A percentile compares a stretch with the other conserved stretches of the same genome.
phyloP scores from a whole-genome alignment of 2,113 vertebrate species.

The Aptenodytes patagonicus region DNA sequence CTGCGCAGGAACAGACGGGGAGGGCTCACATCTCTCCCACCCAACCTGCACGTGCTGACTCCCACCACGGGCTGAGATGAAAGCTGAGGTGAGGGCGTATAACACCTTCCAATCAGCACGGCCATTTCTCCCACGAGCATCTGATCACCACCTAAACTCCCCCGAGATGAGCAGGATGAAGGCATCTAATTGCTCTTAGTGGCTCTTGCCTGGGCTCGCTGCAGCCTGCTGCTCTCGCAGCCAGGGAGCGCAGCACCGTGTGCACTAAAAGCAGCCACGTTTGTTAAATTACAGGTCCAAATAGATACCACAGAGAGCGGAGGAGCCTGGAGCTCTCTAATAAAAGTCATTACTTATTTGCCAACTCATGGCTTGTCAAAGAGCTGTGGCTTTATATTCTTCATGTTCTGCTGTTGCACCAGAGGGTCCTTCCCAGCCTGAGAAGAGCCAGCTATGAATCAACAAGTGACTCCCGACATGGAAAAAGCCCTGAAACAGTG shows the following conservation, averaged over 20 bases:
- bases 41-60: not conserved
- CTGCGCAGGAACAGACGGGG: no score
- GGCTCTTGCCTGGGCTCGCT: not conserved
- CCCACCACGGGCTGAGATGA: not conserved
- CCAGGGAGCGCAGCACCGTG: not conserved
- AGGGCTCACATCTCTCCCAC: not conserved
- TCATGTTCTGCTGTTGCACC: not conserved
- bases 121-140: not conserved
- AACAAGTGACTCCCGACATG: accelerated
- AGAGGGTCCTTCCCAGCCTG: not conserved
- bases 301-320: no score
- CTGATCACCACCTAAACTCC: not conserved
- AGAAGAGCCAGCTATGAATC: not conserved
- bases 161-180: not conserved
- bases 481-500: not conserved
- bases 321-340: not conserved
- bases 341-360: not conserved
- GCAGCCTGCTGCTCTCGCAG: not conserved
- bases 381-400: not conserved
- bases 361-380: not conserved
- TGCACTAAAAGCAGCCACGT: not conserved
- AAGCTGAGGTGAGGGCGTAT: not conserved
- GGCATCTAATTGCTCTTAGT: not conserved
- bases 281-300: not conserved
- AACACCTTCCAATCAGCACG: not conserved